Base-by-base conservation (phyloP, 1,140 invertebrate genomes). In the Colletes gigas region DNA sequence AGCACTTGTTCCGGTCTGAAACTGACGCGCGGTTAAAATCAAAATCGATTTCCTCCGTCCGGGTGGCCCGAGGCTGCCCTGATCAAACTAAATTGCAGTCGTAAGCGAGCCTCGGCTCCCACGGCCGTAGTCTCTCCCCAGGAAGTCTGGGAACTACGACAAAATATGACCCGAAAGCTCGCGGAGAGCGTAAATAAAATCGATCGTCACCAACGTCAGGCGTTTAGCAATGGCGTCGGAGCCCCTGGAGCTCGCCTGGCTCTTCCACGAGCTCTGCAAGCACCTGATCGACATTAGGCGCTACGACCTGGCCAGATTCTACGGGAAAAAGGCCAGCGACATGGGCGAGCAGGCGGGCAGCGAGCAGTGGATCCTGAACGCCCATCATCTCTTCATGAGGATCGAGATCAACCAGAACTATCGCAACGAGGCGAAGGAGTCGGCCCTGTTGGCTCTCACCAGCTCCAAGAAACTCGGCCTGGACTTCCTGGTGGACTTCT, bases 221-320 rank as follows among this genome's bases (percentile, higher is more conserved):
- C 81, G 88, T 69, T 66, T 92, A n/a, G 88, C 88, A 0, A 74
- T 91, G 59, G 89, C 90, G 7, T 89, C 78, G 0, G 59, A 88
- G 59, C 83, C 90, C 0, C 71, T 89, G 0, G 91, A 92, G 68
- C 83, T 91, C 1, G 78, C 89, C 4, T 92, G 91, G 91, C 39
- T 92, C 0, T 89, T 88, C 74, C 92, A 92, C 67, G 92, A 92
- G 59, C 83, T 92, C 8, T 82, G 77, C 54, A 91, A 89, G 44
- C 78, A 89, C 41, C 81, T 89, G 41, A 75, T 89, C n/a, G 79
- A 89, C n/a, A 87, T 85, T 8, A 60, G 39, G 17, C 85, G 89
- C 39, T 88, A 83, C 75, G 91, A 92, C 10, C 39, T 91, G 5
- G 91, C 90, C 1, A 87, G 92, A 78, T 92, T 89, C 44, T 92